phyloP scores from a whole-genome alignment of 1,140 invertebrate genomes.

The Atta texana region DNA sequence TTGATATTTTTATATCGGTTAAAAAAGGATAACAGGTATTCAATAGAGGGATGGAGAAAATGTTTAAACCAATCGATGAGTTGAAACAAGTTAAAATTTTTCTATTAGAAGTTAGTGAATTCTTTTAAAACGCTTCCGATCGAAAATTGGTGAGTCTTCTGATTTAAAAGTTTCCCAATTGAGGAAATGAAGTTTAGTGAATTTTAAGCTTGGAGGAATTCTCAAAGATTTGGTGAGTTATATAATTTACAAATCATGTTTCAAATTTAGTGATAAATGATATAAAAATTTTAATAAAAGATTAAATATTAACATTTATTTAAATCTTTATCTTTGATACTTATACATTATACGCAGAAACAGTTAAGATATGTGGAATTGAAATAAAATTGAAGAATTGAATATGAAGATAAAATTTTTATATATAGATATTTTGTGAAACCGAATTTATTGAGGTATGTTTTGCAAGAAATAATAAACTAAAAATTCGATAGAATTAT shows the following conservation, averaged over 20 bases:
- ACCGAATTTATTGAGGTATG: background rate
- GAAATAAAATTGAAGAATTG: background rate
- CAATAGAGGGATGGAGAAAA: background rate
- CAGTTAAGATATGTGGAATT: background rate
- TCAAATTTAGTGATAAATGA: background rate
- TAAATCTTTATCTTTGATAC: background rate
- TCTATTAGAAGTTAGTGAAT: background rate
- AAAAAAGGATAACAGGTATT: background rate
- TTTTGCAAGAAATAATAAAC: background rate
- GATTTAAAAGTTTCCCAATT: background rate
- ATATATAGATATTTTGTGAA: background rate
- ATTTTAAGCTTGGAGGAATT: slow-evolving; percentile 1
- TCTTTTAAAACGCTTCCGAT: background rate
- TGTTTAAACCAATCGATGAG: background rate
- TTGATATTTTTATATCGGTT: slow-evolving; percentile 7
- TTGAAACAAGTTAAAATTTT: background rate
- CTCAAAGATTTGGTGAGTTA: background rate
- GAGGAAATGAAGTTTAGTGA: slow-evolving; percentile 23
- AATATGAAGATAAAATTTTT: background rate
- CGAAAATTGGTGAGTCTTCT: background rate
- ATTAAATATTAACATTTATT: background rate
- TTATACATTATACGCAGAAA: background rate
- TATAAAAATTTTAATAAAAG: background rate
- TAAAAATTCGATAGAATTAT: background rate
- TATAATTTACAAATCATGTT: background rate